Evolutionary conservation across 2,797 vertebrate genomes (phyloP), one percentile per base, ranked within the genome.

Genomic region (Sebastiscus albofasciatus): DNA sequence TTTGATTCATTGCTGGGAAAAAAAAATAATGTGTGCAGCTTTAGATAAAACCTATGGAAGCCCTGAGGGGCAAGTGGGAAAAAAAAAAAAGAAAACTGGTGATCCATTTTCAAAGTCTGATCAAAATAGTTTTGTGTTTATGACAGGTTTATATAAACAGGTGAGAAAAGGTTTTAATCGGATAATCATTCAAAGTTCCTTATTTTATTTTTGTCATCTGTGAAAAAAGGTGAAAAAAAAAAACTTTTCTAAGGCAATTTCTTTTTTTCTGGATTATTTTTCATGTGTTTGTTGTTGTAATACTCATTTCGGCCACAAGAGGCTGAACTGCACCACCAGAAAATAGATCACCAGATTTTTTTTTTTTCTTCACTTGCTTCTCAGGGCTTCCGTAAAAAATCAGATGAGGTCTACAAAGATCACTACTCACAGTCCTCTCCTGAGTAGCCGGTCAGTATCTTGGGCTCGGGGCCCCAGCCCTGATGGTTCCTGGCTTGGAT

Each of bases 401-500:
- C 3, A 16, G 0, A 52, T 14, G 3, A 42, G 36, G 29, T 33
- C 5, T 52, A 33, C 10, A 33, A 27, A 34, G 5, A 36, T 22
- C 11, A 49, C 3, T 64, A 97, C 97, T 97, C 92, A 99, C 99
- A 95, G 8, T 99, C 99, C 83, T 99, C 99, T 91, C 98, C 98
- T 0, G 99, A 99, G 88, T 97, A 98, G 0, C 97, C 97, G 0
- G 91, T 93, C 83, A 97, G 93, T 24, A 97, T n/a, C 26, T 89
- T 94, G 5, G 99, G 98, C 4, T 97, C 96, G 0, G 99, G 99
- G 12, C 95, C 98, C 27, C 95, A 94, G 33, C 98, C 99, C 22
- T 97, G 92, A 33, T 94, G 93, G 77, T 99, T 99, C 67, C 93
- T 92, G 0, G 97, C 95, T 84, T 99, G 98, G 67, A 99, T 97